Base-by-base conservation (phyloP, 2,797 vertebrate genomes). In the Halcyon smyrnensis region DNA sequence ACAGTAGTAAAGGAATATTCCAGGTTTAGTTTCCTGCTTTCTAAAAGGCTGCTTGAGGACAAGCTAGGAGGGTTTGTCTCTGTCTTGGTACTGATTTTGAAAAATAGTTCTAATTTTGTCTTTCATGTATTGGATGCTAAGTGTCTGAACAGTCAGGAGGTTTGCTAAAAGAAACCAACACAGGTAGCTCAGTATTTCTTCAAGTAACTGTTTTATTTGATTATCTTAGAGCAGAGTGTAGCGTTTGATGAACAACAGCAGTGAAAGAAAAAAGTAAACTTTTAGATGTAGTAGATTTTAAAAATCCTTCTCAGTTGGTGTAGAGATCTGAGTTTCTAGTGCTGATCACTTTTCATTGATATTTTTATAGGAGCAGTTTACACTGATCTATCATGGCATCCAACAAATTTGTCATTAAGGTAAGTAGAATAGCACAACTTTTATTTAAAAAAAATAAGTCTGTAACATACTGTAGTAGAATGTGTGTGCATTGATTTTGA, bases 331-430 rank as follows among this genome's bases (percentile, higher is more conserved):
- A 68, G 15, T 34, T 73, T 89, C 3, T 70, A 34, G 39, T 59
- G 12, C 37, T 95, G 30, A 94, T 90, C 16, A 53, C 19, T 81
- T 81, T 89, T 89, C 90, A 84, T 88, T 93, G 21, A 7, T 91
- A 25, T 94, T 62, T 95, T 98, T 97, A 54, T 95, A 98, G 98
- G 97, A 95, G 28, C 91, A 28, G 78, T 51, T 91, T 90, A 32
- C 23, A 54, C 36, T 87, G 94, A 97, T 56, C 64, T 71, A 62
- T 62, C 36, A 99, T 99, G 99, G 85, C 97, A 59, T 98, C 98
- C 50, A 97, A 97, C 87, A 99, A 99, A 97, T 98, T 99, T 98
- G 98, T 98, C 71, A 97, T 99, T 90, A 99, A 99, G 98, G 99
- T 99, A 98, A 98, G 99, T 92, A 51, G 60, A 87, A 75, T 34